Evolutionary conservation across 2,797 vertebrate genomes (phyloP).

Genomic region (Labroides dimidiatus): DNA sequence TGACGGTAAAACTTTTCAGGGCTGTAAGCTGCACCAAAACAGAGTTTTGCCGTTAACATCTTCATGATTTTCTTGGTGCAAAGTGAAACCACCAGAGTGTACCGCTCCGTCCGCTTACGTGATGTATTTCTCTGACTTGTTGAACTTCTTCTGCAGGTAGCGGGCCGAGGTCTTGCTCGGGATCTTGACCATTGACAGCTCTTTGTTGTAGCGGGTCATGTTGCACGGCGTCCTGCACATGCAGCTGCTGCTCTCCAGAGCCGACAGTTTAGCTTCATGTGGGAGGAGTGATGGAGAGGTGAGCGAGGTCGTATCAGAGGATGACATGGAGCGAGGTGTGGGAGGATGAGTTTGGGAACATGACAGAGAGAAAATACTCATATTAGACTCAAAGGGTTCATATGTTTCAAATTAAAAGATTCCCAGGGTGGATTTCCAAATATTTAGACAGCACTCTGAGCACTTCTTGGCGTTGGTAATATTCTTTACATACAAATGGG

Average conservation of each 20-base stretch:
- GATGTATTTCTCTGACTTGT: conserved; percentile 98
- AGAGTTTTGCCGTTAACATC: too few relatives aligned
- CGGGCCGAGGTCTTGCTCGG: conserved; percentile 98
- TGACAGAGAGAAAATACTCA: not conserved
- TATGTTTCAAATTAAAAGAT: too few relatives aligned
- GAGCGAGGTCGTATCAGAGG: not conserved
- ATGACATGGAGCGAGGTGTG: not conserved
- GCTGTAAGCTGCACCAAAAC: too few relatives aligned
- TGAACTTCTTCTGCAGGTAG: conserved; percentile 99
- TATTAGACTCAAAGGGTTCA: not conserved
- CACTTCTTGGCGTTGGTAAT: too few relatives aligned
- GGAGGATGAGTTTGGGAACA: conserved; percentile 25
- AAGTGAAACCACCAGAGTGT: too few relatives aligned
- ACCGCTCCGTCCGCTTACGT: conserved; percentile 85
- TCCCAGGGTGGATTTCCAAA: too few relatives aligned
- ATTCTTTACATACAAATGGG: too few relatives aligned
- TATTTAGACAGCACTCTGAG: too few relatives aligned
- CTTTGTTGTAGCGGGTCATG: conserved; percentile 98
- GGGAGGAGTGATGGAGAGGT: conserved; percentile 5
- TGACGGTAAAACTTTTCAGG: too few relatives aligned
- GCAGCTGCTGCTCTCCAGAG: conserved; percentile 93
- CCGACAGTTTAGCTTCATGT: conserved; percentile 89
- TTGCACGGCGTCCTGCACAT: conserved; percentile 96
- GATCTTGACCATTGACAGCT: conserved; percentile 99
- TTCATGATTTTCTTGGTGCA: not conserved